Evolutionary conservation across 1,140 invertebrate species (phyloP).

Genomic region (Drosophila pseudoananassae): DNA sequence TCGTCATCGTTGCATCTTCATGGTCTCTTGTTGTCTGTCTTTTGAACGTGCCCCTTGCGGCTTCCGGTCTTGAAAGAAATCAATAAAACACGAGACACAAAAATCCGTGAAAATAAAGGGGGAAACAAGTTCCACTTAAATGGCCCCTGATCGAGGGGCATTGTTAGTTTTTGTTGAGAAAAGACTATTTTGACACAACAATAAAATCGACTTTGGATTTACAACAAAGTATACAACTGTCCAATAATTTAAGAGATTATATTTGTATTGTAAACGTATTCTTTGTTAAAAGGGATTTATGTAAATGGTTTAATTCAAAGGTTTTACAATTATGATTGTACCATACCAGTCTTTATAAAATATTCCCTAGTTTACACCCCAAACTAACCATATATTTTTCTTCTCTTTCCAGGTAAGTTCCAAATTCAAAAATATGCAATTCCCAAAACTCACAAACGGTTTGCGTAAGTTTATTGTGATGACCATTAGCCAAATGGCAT

Average conservation of each 20-base stretch:
- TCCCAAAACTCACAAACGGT: constrained; percentile 26
- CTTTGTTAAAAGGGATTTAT: not conserved
- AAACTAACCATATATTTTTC: constrained; percentile 45
- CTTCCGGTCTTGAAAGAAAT: constrained; percentile 76
- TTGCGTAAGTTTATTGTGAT: constrained; percentile 47
- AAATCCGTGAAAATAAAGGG: constrained; percentile 11
- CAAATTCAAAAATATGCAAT: constrained; percentile 3
- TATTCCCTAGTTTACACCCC: not conserved
- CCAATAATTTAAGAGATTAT: not conserved
- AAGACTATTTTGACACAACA: constrained; percentile 1
- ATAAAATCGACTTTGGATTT: too few species aligned
- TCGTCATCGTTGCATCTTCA: constrained; percentile 47
- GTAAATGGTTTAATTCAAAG: too few species aligned
- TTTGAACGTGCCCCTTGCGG: constrained; percentile 58
- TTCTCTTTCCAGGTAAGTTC: constrained; percentile 65
- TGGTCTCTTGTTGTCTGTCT: constrained; percentile 48
- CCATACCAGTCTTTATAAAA: not conserved
- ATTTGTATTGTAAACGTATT: not conserved
- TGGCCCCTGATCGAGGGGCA: constrained; percentile 61
- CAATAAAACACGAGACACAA: constrained; percentile 50
- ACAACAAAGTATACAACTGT: not conserved
- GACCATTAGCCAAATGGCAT: constrained; percentile 55
- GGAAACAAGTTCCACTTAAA: constrained; percentile 43
- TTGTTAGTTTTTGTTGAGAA: constrained; percentile 14
- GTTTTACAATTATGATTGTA: not conserved